Percentiles rank a stretch among this genome's conserved stretches.
Conservation (phyloP, 1,140 invertebrate species). For the Oncopeltus fasciatus region DNA sequence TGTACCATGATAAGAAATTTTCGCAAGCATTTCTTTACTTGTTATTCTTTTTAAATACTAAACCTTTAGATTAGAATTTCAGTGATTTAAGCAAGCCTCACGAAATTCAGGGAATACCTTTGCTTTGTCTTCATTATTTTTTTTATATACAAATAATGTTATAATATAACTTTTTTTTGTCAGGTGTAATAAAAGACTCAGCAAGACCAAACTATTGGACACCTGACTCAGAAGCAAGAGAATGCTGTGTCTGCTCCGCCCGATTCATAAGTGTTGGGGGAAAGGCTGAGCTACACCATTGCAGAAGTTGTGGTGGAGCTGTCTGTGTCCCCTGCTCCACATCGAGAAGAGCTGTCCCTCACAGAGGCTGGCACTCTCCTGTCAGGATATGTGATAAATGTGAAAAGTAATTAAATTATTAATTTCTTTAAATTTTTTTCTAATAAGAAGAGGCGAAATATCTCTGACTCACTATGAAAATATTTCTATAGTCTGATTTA, state of each 20-base stretch:
- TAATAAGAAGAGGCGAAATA: too few relatives aligned
- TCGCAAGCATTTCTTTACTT: too few relatives aligned
- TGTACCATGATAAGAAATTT: too few relatives aligned
- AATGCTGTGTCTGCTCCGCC: slow-evolving; percentile 48
- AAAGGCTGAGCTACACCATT: slow-evolving; percentile 49
- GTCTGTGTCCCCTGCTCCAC: slow-evolving; percentile 52
- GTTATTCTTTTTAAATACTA: too few relatives aligned
- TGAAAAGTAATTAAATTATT: slow-evolving; percentile 13
- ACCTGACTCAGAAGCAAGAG: slow-evolving; percentile 50
- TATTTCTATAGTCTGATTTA: too few relatives aligned
- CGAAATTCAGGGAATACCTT: too few relatives aligned
- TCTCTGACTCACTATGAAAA: too few relatives aligned
- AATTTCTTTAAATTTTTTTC: too few relatives aligned
- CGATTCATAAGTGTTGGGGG: slow-evolving; percentile 34
- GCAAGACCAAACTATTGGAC: slow-evolving; percentile 70
- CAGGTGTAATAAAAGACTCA: slow-evolving; percentile 62
- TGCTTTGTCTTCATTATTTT: too few relatives aligned
- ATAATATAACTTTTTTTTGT: slow-evolving; percentile 10
- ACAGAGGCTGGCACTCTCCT: slow-evolving; percentile 49
- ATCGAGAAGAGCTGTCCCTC: slow-evolving; percentile 44
- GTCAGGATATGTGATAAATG: slow-evolving; percentile 56
- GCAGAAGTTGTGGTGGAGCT: slow-evolving; percentile 54
- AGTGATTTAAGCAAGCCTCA: too few relatives aligned
- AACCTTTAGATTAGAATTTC: too few relatives aligned
- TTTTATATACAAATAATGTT: too few relatives aligned